Percentiles rank a stretch among this genome's conserved stretches.
phyloP scores from a whole-genome alignment of 2,113 vertebrate species.

The Carassius auratus region DNA sequence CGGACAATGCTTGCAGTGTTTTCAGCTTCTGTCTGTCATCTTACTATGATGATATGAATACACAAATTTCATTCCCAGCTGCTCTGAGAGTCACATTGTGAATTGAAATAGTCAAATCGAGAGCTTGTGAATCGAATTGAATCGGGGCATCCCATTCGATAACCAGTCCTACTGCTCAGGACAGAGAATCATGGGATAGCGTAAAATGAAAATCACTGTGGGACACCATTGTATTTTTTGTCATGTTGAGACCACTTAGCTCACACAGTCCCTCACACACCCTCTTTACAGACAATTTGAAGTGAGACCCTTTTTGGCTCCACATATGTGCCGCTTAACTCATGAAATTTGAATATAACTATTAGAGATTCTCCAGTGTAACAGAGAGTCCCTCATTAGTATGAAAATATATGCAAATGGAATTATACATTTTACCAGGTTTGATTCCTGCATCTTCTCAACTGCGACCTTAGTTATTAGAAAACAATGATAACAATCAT shows the following conservation, averaged over 20 bases:
- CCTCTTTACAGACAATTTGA: slow-evolving; percentile 9
- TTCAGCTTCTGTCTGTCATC: too few species aligned
- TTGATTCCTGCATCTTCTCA: slow-evolving; percentile 56
- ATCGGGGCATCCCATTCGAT: too few species aligned
- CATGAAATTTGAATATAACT: slow-evolving; percentile 44
- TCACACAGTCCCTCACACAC: neutral
- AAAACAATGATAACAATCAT: slow-evolving; percentile 63
- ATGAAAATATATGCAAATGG: slow-evolving; percentile 76
- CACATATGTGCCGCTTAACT: neutral
- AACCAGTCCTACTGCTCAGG: slow-evolving; percentile 49
- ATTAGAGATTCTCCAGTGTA: slow-evolving; percentile 60
- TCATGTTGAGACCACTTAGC: neutral
- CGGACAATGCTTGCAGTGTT: too few species aligned
- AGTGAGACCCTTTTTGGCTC: neutral
- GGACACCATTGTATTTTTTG: too few species aligned
- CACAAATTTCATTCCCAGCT: too few species aligned
- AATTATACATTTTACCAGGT: slow-evolving; percentile 53
- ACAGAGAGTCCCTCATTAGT: slow-evolving; percentile 62
- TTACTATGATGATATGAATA: too few species aligned
- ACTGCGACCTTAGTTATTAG: slow-evolving; percentile 65
- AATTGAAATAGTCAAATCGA: too few species aligned
- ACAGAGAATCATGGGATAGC: slow-evolving; percentile 18
- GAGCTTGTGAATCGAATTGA: too few species aligned
- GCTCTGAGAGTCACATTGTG: too few species aligned
- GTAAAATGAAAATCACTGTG: slow-evolving; percentile 25